Conservation (phyloP, 2,888 invertebrate species). For the Acleris sparsana region DNA sequence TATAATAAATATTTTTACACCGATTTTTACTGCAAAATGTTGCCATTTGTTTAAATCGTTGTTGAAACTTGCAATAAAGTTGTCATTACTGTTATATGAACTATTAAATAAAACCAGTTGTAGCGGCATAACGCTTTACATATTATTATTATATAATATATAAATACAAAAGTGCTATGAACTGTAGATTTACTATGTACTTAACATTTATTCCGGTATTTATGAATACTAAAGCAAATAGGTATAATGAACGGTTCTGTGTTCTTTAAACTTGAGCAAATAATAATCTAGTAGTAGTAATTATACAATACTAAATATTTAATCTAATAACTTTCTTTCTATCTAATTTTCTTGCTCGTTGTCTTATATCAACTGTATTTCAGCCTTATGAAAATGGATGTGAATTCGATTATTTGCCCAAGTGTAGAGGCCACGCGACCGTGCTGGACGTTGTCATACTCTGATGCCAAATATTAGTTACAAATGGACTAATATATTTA, state of each 20-base stretch:
- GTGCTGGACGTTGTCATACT: slow-evolving; percentile 50
- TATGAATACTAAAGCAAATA: slow-evolving; percentile 51
- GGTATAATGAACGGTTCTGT: slow-evolving; percentile 43
- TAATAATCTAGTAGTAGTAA: slow-evolving; percentile 1
- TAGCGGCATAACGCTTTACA: slow-evolving; percentile 53
- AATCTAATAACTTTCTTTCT: neutral
- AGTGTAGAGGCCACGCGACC: slow-evolving; percentile 11
- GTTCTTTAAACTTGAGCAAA: slow-evolving; percentile 39
- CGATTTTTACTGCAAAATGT: slow-evolving; percentile 45
- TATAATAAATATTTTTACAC: slow-evolving; percentile 42
- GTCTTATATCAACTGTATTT: neutral
- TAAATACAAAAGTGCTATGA: slow-evolving; percentile 65
- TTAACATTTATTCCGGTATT: slow-evolving; percentile 70
- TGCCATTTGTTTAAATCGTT: slow-evolving; percentile 53
- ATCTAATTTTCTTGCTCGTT: slow-evolving; percentile 10
- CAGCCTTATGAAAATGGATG: no score
- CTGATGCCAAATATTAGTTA: slow-evolving; percentile 75
- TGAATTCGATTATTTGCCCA: slow-evolving; percentile 12
- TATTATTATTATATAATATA: slow-evolving; percentile 49
- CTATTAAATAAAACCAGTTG: slow-evolving; percentile 46
- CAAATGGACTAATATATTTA: slow-evolving; percentile 58
- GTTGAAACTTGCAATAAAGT: slow-evolving; percentile 55
- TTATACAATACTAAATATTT: neutral
- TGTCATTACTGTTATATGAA: slow-evolving; percentile 55
- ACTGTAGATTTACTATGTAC: slow-evolving; percentile 69